Conservation (phyloP, 2,888 invertebrate genomes). For the Thera obeliscata region DNA sequence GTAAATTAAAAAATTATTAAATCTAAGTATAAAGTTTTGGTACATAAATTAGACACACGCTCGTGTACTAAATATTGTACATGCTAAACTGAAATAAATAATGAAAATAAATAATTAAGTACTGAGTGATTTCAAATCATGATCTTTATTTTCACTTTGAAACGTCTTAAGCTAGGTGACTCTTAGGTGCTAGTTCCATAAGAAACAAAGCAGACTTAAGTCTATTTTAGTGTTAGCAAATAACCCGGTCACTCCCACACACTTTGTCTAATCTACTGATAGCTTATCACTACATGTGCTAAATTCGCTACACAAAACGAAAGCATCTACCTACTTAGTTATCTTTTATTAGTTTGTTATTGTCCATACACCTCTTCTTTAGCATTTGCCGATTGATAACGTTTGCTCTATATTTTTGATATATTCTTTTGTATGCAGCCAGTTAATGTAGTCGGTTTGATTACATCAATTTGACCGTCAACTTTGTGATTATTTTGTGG, state of each 20-base stretch:
- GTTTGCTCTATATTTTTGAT: constrained; percentile 16
- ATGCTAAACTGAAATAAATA: too few relatives aligned
- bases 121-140: too few relatives aligned
- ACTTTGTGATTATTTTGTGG: not conserved
- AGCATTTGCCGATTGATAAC: constrained; percentile 15
- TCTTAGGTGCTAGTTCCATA: too few relatives aligned
- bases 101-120: too few relatives aligned
- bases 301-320: constrained; percentile 26
- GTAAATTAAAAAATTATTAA: too few relatives aligned
- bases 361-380: constrained; percentile 13
- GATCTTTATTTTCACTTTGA: too few relatives aligned
- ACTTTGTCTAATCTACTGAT: constrained; percentile 37
- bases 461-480: not conserved
- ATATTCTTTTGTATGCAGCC: not conserved
- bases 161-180: too few relatives aligned
- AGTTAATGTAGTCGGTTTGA: constrained; percentile 7
- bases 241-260: constrained; percentile 40
- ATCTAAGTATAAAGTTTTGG: too few relatives aligned
- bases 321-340: constrained; percentile 14
- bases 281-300: constrained; percentile 35
- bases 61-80: too few relatives aligned
- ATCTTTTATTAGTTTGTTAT: constrained; percentile 23
- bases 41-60: too few relatives aligned
- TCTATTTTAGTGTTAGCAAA: not conserved
- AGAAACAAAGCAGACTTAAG: too few relatives aligned